These are phyloP conservation scores for Lithophane ornitopus DNA, from an alignment of 2,888 invertebrate species.

Conservation along the genomic window DNA sequence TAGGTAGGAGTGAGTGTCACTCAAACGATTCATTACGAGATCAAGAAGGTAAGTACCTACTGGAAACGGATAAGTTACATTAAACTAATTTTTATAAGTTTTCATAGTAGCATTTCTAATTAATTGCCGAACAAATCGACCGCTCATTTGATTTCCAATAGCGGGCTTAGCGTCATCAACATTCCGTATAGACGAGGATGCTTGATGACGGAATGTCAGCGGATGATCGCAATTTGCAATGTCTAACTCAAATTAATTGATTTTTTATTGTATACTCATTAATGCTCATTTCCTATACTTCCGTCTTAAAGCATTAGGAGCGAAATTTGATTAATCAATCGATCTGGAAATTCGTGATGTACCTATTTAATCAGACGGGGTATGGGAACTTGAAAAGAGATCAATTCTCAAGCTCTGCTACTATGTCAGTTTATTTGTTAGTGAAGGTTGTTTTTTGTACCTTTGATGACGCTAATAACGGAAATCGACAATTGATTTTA, in stretches of 20 bases:
- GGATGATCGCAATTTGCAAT: constrained; percentile 69
- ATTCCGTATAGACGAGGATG: constrained; percentile 48
- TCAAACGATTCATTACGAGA: neutral
- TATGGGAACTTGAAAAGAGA: constrained; percentile 61
- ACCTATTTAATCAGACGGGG: constrained; percentile 42
- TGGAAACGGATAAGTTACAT: neutral
- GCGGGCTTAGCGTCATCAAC: constrained; percentile 1
- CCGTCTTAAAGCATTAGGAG: constrained; percentile 38
- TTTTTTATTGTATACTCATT: constrained; percentile 61
- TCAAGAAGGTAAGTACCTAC: neutral
- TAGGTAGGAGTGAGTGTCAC: neutral
- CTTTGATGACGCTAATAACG: constrained; percentile 40
- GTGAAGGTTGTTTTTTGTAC: constrained; percentile 20
- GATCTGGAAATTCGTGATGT: constrained; percentile 52
- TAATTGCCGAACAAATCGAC: neutral
- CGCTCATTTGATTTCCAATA: constrained; percentile 21
- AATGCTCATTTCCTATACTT: constrained; percentile 62
- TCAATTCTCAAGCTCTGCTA: constrained; percentile 59
- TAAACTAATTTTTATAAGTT: neutral
- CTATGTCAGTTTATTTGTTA: constrained; percentile 35
- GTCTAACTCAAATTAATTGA: constrained; percentile 53
- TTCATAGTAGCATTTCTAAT: neutral
- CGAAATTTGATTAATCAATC: constrained; percentile 48
- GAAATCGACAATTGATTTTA: constrained; percentile 56
- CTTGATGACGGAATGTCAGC: constrained; percentile 65